These are phyloP conservation scores for Okapia johnstoni DNA, from an alignment of 2,113 vertebrate species.

Conservation along the genomic window DNA sequence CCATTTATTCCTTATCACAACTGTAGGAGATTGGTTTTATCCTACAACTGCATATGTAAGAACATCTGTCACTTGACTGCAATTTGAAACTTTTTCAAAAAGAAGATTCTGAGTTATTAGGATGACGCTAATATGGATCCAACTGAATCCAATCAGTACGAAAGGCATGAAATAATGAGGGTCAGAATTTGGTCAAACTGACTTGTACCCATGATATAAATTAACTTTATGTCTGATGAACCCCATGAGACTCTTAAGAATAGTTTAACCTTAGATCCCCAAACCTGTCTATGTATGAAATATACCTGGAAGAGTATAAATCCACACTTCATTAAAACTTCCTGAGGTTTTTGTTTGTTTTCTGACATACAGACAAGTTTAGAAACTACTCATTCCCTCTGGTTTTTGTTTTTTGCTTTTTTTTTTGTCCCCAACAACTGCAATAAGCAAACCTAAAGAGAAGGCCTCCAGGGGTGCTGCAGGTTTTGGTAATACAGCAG, in stretches of 20 bases:
- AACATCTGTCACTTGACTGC: background rate
- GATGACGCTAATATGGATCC: background rate
- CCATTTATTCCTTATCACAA: background rate
- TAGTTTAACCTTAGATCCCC: background rate
- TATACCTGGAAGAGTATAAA: background rate
- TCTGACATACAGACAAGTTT: background rate
- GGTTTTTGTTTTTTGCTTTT: too few species aligned
- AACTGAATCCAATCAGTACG: background rate
- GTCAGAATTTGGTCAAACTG: background rate
- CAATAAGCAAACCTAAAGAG: background rate
- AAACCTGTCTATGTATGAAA: background rate
- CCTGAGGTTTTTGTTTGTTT: background rate
- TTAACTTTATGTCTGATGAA: conserved; percentile 22
- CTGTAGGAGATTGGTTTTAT: background rate
- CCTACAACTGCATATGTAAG: background rate
- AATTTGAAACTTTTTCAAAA: conserved; percentile 30
- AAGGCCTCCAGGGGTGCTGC: rapidly evolving
- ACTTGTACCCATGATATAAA: background rate
- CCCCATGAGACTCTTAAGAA: background rate
- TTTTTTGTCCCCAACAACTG: background rate
- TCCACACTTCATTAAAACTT: background rate
- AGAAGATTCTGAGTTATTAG: background rate
- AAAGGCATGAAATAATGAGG: background rate
- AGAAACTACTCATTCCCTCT: background rate
- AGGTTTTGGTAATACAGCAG: background rate